Evolutionary conservation across 2,797 vertebrate species (phyloP).

Genomic region (Enteromius afrohamiltoni): DNA sequence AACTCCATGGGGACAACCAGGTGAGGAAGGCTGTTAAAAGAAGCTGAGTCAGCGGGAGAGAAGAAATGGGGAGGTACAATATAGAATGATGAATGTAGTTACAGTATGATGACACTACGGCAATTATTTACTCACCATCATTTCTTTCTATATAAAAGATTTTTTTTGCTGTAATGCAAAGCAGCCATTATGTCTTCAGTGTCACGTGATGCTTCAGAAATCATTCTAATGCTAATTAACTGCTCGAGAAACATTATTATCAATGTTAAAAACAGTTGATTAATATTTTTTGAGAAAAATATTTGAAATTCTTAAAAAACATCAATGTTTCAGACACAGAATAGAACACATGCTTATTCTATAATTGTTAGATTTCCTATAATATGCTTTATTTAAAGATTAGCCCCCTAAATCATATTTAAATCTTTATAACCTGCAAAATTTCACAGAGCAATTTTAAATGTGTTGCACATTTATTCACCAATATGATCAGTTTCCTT

Average conservation of each 20-base stretch:
- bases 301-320: not conserved
- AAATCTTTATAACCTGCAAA: too few species aligned
- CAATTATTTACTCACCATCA: not conserved
- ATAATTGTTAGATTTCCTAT: not conserved
- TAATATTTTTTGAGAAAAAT: not conserved
- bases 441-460: not conserved
- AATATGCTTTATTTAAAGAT: not conserved
- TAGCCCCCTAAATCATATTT: not conserved
- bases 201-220: not conserved
- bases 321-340: not conserved
- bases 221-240: not conserved
- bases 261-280: not conserved
- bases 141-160: not conserved
- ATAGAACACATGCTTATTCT: not conserved
- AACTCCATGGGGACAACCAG: conserved; percentile 35
- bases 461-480: not conserved
- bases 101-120: not conserved
- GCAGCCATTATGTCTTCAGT: not conserved
- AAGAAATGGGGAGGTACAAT: conserved; percentile 4
- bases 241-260: not conserved
- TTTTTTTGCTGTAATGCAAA: not conserved
- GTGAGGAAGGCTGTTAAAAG: conserved; percentile 18
- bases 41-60: conserved; percentile 39
- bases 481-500: not conserved
- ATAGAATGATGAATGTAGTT: conserved; percentile 16